These are phyloP conservation scores for Trachemys scripta DNA, from an alignment of 2,113 vertebrate species.

Conservation along the genomic window DNA sequence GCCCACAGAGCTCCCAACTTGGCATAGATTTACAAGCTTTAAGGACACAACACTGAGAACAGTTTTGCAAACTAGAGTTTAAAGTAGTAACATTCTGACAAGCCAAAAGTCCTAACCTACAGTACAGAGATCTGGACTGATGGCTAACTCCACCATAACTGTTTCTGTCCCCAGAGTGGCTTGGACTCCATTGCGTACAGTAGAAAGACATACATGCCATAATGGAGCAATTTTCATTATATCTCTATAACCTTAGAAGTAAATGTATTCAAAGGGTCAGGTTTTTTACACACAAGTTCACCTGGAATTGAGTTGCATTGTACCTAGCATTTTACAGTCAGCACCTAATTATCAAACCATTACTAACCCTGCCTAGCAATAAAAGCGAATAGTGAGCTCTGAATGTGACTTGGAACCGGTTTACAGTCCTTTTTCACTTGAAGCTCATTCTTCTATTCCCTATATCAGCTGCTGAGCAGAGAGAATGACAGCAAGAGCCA, in stretches of 20 bases:
- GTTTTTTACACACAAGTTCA: not conserved
- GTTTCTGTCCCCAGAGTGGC: not conserved
- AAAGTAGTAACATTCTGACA: not conserved
- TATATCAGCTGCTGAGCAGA: not conserved
- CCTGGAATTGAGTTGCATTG: not conserved
- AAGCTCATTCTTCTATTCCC: not conserved
- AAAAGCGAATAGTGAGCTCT: not conserved
- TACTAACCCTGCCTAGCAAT: not conserved
- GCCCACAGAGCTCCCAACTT: not conserved
- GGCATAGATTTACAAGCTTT: not conserved
- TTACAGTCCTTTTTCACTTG: not conserved
- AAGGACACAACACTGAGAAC: not conserved
- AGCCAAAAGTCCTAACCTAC: not conserved
- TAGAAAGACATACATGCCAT: not conserved
- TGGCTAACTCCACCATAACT: not conserved
- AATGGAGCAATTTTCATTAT: not conserved
- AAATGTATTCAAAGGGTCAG: not conserved
- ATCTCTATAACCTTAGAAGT: not conserved
- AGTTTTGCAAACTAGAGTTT: no score
- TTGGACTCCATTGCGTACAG: not conserved
- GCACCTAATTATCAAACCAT: slow-evolving; percentile 6
- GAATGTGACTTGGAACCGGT: not conserved
- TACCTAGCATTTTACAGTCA: not conserved
- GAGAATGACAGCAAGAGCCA: not conserved
- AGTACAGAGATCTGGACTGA: not conserved